Evolutionary conservation across 1,140 invertebrate genomes (phyloP).

Genomic region (Dryas iulia): DNA sequence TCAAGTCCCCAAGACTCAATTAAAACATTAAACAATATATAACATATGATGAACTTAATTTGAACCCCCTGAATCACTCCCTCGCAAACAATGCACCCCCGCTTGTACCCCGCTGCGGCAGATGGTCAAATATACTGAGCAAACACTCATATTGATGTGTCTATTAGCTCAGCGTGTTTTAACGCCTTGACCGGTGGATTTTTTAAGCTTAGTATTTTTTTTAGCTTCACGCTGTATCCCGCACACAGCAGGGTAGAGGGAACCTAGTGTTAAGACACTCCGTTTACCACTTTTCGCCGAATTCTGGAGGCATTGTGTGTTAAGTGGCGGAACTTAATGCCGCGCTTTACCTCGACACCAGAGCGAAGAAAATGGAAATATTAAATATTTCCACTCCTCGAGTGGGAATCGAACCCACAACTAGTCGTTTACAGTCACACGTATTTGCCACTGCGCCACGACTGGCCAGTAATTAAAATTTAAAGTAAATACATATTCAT

Average conservation of each 20-base stretch:
- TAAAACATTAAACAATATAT: not conserved
- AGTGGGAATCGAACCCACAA: no score
- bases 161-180: not conserved
- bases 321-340: no score
- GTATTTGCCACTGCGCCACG: no score
- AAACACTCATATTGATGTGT: not conserved
- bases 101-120: not conserved
- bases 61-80: not conserved
- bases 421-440: no score
- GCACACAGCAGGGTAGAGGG: not conserved
- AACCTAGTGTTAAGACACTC: not conserved
- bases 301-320: no score
- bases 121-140: not conserved
- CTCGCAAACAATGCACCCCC: not conserved
- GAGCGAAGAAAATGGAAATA: no score
- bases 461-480: no score
- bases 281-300: no score
- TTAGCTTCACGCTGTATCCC: not conserved
- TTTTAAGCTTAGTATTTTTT: no score
- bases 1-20: not conserved
- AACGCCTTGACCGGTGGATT: not conserved
- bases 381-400: no score
- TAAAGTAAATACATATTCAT: no score
- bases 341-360: no score
- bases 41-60: constrained; percentile 2